Conservation (phyloP, 1,140 invertebrate genomes). For the Heliothis subflexa region DNA sequence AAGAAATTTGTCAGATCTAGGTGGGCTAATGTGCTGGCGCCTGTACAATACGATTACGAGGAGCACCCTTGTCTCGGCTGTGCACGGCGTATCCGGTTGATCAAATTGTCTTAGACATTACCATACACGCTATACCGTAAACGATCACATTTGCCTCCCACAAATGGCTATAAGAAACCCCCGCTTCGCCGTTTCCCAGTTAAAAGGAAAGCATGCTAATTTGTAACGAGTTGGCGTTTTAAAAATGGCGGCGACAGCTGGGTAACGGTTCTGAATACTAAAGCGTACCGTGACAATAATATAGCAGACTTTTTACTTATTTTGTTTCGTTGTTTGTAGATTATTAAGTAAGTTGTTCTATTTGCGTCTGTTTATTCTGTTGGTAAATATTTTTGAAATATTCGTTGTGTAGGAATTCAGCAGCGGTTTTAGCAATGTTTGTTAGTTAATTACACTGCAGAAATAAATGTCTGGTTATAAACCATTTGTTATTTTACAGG, state of each 20-base stretch:
- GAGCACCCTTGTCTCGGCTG: too few species aligned
- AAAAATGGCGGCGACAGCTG: slow-evolving; percentile 30
- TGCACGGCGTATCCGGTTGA: too few species aligned
- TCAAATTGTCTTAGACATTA: background rate
- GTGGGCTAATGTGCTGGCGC: too few species aligned
- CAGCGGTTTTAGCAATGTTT: too few species aligned
- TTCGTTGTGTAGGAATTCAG: too few species aligned
- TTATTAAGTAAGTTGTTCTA: background rate
- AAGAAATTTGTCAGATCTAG: too few species aligned
- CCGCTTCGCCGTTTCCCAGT: background rate
- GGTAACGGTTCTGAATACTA: slow-evolving; percentile 9
- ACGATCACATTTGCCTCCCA: slow-evolving; percentile 27
- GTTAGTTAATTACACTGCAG: too few species aligned
- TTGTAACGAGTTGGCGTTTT: slow-evolving; percentile 31
- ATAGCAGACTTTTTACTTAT: background rate
- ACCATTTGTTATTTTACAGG: too few species aligned
- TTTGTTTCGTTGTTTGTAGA: slow-evolving; percentile 3
- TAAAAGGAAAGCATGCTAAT: slow-evolving; percentile 20
- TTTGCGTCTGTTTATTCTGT: background rate
- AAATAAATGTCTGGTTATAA: too few species aligned
- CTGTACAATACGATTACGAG: too few species aligned
- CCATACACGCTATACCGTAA: background rate
- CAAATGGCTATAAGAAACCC: slow-evolving; percentile 29
- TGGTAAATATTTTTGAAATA: background rate
- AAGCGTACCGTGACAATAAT: slow-evolving; percentile 9